Evolutionary conservation across 1,140 invertebrate genomes (phyloP).

Genomic region (Philotrypesis tridentata): DNA sequence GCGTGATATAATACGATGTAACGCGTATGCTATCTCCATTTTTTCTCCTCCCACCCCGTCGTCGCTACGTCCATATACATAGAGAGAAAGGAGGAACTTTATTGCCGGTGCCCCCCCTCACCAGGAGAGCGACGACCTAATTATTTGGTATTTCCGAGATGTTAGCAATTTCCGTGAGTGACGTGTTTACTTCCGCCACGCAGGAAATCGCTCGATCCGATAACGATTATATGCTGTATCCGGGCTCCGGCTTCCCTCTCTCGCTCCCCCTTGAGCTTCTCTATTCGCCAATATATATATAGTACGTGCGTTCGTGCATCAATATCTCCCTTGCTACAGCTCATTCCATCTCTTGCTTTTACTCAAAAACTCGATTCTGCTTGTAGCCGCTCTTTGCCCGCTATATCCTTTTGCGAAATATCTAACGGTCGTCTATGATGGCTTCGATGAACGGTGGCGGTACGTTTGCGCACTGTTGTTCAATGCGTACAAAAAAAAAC

Average conservation of each 20-base stretch:
- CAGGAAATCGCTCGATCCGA: constrained; percentile 41
- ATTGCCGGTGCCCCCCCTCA: neutral
- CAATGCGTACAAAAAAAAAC: no score
- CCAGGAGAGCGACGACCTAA: constrained; percentile 20
- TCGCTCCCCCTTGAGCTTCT: neutral
- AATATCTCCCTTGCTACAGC: neutral
- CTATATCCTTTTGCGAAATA: no score
- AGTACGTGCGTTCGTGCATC: neutral
- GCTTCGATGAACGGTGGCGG: no score
- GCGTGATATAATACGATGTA: no score
- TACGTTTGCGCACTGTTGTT: no score
- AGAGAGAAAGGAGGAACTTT: neutral
- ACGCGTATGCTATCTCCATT: neutral
- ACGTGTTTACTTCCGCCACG: constrained; percentile 33
- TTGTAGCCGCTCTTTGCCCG: no score
- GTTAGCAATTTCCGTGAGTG: constrained; percentile 43
- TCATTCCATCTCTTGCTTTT: no score
- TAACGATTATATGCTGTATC: constrained; percentile 43
- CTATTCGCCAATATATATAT: neutral
- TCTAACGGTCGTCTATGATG: no score
- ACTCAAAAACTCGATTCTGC: no score
- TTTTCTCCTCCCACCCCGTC: no score
- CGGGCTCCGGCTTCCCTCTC: neutral
- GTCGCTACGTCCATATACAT: neutral
- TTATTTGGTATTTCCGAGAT: constrained; percentile 40